A percentile compares a stretch with the other conserved stretches of the same genome.
Evolutionary conservation across 2,113 vertebrate species (phyloP).

Genomic region (Aplodontia rufa): DNA sequence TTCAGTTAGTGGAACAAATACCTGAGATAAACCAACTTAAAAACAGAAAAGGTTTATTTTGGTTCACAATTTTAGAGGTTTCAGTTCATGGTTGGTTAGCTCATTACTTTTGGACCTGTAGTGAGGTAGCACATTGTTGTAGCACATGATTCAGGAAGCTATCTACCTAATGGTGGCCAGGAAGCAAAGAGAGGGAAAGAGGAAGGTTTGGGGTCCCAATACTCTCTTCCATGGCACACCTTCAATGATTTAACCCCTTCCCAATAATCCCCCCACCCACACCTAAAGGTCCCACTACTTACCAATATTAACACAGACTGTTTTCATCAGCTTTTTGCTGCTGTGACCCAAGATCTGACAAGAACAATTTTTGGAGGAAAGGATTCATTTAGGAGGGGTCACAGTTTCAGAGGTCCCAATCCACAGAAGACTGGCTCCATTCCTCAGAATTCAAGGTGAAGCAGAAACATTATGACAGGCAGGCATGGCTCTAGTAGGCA

Average conservation of each 20-base stretch:
- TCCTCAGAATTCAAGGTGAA: too few relatives aligned
- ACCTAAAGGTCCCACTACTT: not conserved
- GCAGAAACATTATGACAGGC: too few relatives aligned
- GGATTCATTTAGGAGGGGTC: too few relatives aligned
- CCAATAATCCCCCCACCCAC: not conserved
- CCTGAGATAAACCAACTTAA: not conserved
- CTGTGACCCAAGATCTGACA: too few relatives aligned
- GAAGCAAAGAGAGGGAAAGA: not conserved
- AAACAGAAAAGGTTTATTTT: not conserved
- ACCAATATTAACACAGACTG: not conserved
- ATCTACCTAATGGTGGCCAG: not conserved
- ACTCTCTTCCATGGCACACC: too few relatives aligned
- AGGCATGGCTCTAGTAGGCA: too few relatives aligned
- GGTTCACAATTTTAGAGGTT: not conserved
- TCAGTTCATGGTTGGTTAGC: not conserved
- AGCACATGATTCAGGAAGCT: not conserved
- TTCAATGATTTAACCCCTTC: not conserved
- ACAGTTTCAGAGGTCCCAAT: too few relatives aligned
- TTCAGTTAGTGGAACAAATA: not conserved
- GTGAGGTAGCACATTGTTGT: not conserved
- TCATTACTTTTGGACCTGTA: not conserved
- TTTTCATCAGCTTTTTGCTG: too few relatives aligned
- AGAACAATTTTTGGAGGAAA: too few relatives aligned
- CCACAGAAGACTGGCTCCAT: too few relatives aligned
- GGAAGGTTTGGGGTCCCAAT: too few relatives aligned